Evolutionary conservation across 1,140 invertebrate species (phyloP).

Genomic region (Araneus ventricosus): DNA sequence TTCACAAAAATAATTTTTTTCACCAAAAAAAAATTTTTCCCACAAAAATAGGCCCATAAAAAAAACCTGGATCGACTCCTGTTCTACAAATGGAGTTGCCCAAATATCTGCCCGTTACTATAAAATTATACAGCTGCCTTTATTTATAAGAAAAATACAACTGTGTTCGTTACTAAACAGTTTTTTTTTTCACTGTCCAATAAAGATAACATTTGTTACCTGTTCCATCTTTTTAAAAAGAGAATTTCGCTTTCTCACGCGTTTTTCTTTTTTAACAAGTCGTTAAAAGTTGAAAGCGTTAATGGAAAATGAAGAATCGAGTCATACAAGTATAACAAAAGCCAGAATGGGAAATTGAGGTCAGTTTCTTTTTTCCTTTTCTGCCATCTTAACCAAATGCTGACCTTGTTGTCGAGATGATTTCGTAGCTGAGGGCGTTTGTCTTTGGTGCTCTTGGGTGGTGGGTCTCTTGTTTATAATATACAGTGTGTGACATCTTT

Average conservation of each 20-base stretch:
- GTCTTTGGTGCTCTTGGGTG: background rate
- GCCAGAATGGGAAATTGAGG: slow-evolving; percentile 29
- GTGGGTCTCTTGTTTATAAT: background rate
- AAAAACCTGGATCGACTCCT: too few relatives aligned
- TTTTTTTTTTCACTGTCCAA: background rate
- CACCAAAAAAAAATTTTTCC: too few relatives aligned
- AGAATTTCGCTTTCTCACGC: background rate
- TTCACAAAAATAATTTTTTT: too few relatives aligned
- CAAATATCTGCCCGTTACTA: too few relatives aligned
- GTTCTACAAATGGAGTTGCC: too few relatives aligned
- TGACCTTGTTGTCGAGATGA: background rate
- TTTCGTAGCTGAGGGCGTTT: background rate
- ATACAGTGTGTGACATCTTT: slow-evolving; percentile 29
- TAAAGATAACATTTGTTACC: background rate
- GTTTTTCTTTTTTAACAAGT: background rate
- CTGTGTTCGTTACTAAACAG: too few relatives aligned
- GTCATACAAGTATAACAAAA: background rate
- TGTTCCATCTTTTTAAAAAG: background rate
- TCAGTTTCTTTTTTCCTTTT: background rate
- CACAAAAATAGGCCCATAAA: too few relatives aligned
- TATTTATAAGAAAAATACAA: too few relatives aligned
- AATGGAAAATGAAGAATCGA: background rate
- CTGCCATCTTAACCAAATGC: slow-evolving; percentile 7
- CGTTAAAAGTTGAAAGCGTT: background rate
- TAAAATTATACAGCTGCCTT: too few relatives aligned